Conservation (phyloP, 1,140 invertebrate genomes). For the Drosophila novamexicana region DNA sequence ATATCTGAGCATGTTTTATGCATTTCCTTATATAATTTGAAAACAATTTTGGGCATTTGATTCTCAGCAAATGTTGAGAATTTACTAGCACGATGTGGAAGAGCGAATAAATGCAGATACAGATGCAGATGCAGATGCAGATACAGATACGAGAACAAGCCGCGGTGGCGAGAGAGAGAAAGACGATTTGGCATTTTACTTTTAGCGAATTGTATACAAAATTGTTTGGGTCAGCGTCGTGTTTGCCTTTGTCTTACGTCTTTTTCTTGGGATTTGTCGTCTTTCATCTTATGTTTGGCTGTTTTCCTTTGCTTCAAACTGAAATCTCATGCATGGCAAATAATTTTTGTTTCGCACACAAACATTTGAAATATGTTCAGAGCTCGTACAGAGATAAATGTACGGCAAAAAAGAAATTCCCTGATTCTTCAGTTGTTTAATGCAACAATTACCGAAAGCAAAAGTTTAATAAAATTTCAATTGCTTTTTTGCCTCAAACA, state of each 20-base stretch:
- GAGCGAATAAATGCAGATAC: conserved; percentile 4
- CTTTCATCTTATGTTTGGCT: conserved; percentile 29
- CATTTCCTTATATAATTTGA: conserved; percentile 8
- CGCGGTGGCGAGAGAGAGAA: conserved; percentile 11
- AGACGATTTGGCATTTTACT: conserved; percentile 78
- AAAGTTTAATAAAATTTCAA: conserved; percentile 41
- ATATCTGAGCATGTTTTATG: no score
- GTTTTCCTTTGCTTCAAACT: conserved; percentile 11
- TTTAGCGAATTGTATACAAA: conserved; percentile 73
- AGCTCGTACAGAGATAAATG: not conserved
- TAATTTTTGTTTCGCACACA: not conserved
- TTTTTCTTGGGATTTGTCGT: conserved; percentile 26
- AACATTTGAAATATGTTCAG: conserved; percentile 31
- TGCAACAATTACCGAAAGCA: conserved; percentile 28
- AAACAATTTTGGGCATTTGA: conserved; percentile 29
- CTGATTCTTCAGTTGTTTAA: not conserved
- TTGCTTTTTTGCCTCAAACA: conserved; percentile 1
- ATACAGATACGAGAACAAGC: not conserved
- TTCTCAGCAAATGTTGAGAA: conserved; percentile 16
- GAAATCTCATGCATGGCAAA: conserved; percentile 14
- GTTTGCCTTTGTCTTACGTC: conserved; percentile 16
- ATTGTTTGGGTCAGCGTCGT: conserved; percentile 74
- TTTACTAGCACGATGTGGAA: conserved; percentile 31
- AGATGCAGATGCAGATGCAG: not conserved
- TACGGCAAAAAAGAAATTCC: not conserved